phyloP scores from a whole-genome alignment of 2,797 vertebrate genomes.

The Pangasius krempfi region DNA sequence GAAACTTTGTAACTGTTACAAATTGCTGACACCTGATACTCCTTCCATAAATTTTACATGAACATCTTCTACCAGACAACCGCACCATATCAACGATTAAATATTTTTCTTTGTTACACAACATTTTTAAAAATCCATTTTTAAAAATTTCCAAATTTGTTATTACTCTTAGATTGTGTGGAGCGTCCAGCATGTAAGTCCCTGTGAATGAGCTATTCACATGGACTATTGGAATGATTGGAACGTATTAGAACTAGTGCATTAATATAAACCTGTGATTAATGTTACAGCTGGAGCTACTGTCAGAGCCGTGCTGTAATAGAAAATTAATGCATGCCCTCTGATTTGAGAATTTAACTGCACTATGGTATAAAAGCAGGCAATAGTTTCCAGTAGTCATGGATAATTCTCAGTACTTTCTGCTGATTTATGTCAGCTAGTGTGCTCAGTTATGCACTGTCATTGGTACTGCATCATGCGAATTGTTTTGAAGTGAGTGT shows the following conservation, averaged over 20 bases:
- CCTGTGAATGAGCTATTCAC: not conserved
- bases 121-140: not conserved
- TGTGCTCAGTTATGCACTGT: not conserved
- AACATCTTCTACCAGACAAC: not conserved
- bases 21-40: not conserved
- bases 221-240: not conserved
- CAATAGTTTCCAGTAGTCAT: not conserved
- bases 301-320: not conserved
- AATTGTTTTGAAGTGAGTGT: not conserved
- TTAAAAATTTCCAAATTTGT: too few species aligned
- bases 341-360: not conserved
- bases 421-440: not conserved
- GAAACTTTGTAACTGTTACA: conserved; percentile 10
- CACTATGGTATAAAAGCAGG: not conserved
- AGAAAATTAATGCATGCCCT: not conserved
- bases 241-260: not conserved
- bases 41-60: not conserved
- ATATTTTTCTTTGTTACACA: not conserved
- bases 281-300: not conserved
- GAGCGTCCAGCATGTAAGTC: not conserved
- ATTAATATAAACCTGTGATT: not conserved
- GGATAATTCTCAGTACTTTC: not conserved
- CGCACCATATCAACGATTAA: not conserved
- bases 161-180: not conserved
- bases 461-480: not conserved